phyloP scores from a whole-genome alignment of 2,113 vertebrate genomes.

The Passer montanus region DNA sequence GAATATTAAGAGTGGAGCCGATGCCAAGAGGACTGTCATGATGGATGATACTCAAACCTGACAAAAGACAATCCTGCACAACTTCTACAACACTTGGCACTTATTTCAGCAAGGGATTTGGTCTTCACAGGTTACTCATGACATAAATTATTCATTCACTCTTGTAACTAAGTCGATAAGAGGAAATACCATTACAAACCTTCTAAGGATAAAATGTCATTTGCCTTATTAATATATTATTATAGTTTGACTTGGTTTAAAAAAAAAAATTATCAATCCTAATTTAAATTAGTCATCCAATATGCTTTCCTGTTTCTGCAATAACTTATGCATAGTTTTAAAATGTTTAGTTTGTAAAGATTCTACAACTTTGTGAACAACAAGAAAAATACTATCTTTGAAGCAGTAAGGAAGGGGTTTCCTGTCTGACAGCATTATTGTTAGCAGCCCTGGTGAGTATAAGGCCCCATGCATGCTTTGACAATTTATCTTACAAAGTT shows the following conservation, averaged over 20 bases:
- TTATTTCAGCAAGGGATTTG: neutral
- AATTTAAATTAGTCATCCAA: neutral
- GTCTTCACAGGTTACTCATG: neutral
- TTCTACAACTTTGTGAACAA: neutral
- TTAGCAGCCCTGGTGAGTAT: neutral
- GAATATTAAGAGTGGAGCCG: neutral
- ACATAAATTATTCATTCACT: neutral
- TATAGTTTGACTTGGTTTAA: neutral
- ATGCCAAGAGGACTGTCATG: neutral
- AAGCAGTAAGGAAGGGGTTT: neutral
- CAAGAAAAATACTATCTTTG: neutral
- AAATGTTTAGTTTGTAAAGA: neutral
- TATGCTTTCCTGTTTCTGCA: neutral
- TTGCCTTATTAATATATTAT: neutral
- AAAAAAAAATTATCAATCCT: neutral
- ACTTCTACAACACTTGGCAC: neutral
- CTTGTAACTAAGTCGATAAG: neutral
- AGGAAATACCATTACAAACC: neutral
- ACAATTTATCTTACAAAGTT: neutral
- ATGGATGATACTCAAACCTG: neutral
- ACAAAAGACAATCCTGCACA: neutral
- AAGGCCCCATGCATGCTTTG: neutral
- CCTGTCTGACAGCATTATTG: neutral
- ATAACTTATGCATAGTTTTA: neutral
- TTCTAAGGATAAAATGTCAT: neutral